These are phyloP conservation scores for Porites divaricata DNA, from an alignment of 92 coral and sea anemone species.

Conservation along the genomic window DNA sequence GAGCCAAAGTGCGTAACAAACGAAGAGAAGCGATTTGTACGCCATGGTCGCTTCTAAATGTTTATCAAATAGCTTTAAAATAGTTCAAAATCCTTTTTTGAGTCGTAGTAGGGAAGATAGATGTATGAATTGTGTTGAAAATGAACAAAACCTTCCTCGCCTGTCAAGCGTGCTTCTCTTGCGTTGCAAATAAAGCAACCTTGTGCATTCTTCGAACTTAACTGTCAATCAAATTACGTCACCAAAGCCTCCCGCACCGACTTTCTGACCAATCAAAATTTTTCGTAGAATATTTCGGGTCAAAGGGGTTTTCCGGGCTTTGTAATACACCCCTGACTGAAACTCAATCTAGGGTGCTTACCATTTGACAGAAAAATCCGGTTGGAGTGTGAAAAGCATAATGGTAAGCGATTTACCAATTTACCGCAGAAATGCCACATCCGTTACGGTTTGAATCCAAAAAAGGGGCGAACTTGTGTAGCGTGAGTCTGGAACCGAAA, in stretches of 20 bases:
- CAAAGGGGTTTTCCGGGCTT: conserved; percentile 13
- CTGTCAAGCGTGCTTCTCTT: conserved; percentile 4
- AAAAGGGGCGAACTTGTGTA: too few species aligned
- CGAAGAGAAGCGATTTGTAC: conserved; percentile 36
- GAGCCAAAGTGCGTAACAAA: conserved; percentile 49
- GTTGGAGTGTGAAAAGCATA: too few species aligned
- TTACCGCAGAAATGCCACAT: too few species aligned
- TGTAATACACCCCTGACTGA: conserved; percentile 17
- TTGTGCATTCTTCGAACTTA: conserved; percentile 33
- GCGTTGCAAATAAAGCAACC: conserved; percentile 41
- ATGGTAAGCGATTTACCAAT: too few species aligned
- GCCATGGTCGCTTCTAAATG: conserved; percentile 16
- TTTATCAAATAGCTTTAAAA: conserved; percentile 7
- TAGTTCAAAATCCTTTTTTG: background rate
- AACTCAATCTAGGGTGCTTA: conserved; percentile 27
- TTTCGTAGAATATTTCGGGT: background rate
- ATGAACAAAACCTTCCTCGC: background rate
- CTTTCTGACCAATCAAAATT: conserved; percentile 38
- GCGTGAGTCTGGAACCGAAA: too few species aligned
- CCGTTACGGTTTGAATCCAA: too few species aligned
- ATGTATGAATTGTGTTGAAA: background rate
- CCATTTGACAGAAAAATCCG: too few species aligned
- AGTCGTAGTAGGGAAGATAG: background rate
- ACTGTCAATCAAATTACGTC: conserved; percentile 93
- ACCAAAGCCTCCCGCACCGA: conserved; percentile 38